Evolutionary conservation across 2,888 invertebrate genomes (phyloP).

Genomic region (Dicycla oo): DNA sequence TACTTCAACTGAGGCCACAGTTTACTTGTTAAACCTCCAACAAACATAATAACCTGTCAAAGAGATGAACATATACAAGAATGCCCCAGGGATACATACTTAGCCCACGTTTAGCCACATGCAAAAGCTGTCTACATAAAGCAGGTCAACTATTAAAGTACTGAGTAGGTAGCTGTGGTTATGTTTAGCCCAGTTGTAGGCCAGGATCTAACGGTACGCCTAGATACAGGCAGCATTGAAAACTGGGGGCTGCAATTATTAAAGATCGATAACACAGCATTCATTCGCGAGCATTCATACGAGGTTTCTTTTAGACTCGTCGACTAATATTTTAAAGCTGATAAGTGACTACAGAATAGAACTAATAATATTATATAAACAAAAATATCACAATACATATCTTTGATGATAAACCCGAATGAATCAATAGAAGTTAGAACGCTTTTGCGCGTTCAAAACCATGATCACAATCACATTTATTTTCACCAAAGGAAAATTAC

Average conservation of each 20-base stretch:
- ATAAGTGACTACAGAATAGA: too few species aligned
- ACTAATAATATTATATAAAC: not conserved
- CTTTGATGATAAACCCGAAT: not conserved
- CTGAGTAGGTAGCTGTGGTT: slow-evolving; percentile 63
- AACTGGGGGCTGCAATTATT: slow-evolving; percentile 74
- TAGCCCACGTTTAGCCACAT: slow-evolving; percentile 19
- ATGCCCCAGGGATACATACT: slow-evolving; percentile 26
- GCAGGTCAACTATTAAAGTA: slow-evolving; percentile 66
- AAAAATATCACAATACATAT: not conserved
- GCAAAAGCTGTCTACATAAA: slow-evolving; percentile 38
- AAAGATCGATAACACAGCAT: slow-evolving; percentile 71
- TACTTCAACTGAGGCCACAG: not conserved
- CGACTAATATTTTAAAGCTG: slow-evolving; percentile 34
- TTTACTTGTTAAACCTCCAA: slow-evolving; percentile 9
- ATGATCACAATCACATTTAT: not conserved
- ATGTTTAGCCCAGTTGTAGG: slow-evolving; percentile 73
- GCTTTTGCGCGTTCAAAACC: not conserved
- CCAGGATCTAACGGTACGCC: slow-evolving; percentile 76
- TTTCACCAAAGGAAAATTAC: not conserved
- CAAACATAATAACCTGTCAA: slow-evolving; percentile 20
- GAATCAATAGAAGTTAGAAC: not conserved
- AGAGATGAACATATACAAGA: slow-evolving; percentile 6
- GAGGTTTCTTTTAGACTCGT: slow-evolving; percentile 57
- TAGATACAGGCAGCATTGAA: slow-evolving; percentile 67
- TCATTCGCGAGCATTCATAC: slow-evolving; percentile 52